Evolutionary conservation across 1,140 invertebrate genomes (phyloP), one percentile per base, ranked within the genome.

Genomic region (Drosophila nasuta): DNA sequence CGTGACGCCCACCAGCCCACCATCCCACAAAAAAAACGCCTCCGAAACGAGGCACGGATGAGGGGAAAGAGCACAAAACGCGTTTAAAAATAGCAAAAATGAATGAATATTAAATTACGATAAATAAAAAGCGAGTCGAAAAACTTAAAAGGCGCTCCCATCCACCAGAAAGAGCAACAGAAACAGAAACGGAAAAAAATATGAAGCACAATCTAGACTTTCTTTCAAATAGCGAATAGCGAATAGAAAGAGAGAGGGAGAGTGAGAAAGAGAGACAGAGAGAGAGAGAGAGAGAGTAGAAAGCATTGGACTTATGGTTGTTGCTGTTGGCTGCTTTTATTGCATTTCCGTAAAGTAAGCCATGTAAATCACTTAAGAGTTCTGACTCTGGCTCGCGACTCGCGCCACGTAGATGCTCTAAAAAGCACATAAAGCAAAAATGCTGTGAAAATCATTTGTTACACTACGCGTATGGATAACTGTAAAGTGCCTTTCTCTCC

Each of bases 381-480:
- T 83, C 58, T 58, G 51, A 57, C 54, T 25, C 20, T 41, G 13
- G 57, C 43, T 62, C 65, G 71, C 65, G 71, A 69, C 62, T 68
- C 30, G 57, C 48, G 64, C 48, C 62, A 66, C 65, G 70, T 81
- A 65, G 77, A 58, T 49, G 66, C 85, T 81, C 81, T 65, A 64
- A 81, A 77, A 88, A 81, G 80, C 63, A 77, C 80, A 88, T 88
- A 88, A 88, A 89, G 77, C 81, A 89, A 75, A 88, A 89, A 89
- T 75, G 77, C 83, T 88, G 75, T 78, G 77, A 85, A 88, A 88
- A 88, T 88, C 85, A 88, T 88, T 88, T 88, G 83, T 88, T 81
- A 89, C 85, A 88, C 83, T 88, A 81, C 81, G 80, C 83, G 85
- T 88, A 89, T 88, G 85, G 81, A 83, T 89, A 75, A 88, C 83